phyloP scores from a whole-genome alignment of 2,888 invertebrate species.

The Carcina quercana region DNA sequence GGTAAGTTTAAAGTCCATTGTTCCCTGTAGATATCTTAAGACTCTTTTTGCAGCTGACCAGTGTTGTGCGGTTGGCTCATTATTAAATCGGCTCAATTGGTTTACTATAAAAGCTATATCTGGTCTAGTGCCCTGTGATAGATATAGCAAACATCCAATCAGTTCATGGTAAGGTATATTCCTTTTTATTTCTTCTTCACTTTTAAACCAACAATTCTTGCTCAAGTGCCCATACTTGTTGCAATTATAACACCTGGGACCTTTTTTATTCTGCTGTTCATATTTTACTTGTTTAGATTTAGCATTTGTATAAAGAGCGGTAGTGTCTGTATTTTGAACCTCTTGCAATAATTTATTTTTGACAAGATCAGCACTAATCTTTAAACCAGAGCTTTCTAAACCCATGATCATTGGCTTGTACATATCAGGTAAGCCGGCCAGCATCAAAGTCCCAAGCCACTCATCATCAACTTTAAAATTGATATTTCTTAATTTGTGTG shows the following conservation, averaged over 20 bases:
- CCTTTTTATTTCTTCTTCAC: too few species aligned
- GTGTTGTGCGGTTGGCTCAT: constrained; percentile 10
- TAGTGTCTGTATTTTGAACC: not conserved
- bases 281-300: not conserved
- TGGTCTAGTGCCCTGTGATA: constrained; percentile 1
- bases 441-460: too few species aligned
- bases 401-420: constrained; percentile 11
- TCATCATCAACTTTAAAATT: constrained; percentile 17
- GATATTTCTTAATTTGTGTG: constrained; percentile 18
- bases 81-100: constrained; percentile 18
- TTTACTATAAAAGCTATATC: constrained; percentile 19
- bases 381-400: too few species aligned
- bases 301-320: not conserved
- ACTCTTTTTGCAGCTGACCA: constrained; percentile 20
- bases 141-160: constrained; percentile 16
- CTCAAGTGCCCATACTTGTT: constrained; percentile 14
- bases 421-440: constrained; percentile 16
- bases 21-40: constrained; percentile 18
- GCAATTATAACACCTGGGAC: constrained; percentile 9
- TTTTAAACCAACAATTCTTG: constrained; percentile 6
- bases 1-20: constrained; percentile 9
- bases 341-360: constrained; percentile 7
- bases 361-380: too few species aligned
- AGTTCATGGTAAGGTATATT: too few species aligned
- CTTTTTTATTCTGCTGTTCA: constrained; percentile 1